These are phyloP conservation scores for Emmelina monodactyla DNA, from an alignment of 2,888 invertebrate species.

Conservation along the genomic window DNA sequence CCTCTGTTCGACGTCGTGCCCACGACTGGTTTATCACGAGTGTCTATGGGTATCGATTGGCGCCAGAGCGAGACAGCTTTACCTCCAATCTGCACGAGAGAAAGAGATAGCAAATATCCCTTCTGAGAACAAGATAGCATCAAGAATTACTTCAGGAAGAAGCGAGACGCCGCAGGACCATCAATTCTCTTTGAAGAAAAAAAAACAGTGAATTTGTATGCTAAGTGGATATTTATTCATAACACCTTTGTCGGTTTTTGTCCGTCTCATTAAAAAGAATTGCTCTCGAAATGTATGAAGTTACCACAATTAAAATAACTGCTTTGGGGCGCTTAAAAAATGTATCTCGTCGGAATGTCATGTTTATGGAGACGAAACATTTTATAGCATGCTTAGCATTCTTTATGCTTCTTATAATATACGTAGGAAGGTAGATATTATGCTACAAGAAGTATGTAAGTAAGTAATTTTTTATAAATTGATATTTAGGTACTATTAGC, in stretches of 20 bases:
- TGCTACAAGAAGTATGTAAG: too few relatives aligned
- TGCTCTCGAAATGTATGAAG: slow-evolving; percentile 30
- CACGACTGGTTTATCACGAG: slow-evolving; percentile 41
- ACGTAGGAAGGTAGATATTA: too few relatives aligned
- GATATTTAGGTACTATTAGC: too few relatives aligned
- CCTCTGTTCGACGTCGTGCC: slow-evolving; percentile 16
- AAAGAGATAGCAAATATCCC: slow-evolving; percentile 27
- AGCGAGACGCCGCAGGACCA: slow-evolving; percentile 47
- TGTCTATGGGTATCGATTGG: slow-evolving; percentile 54
- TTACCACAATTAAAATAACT: too few relatives aligned
- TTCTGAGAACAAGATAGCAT: slow-evolving; percentile 62
- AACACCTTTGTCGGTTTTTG: slow-evolving; percentile 59
- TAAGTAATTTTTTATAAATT: too few relatives aligned
- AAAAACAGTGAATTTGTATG: slow-evolving; percentile 14
- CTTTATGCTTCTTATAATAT: too few relatives aligned
- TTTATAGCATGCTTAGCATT: too few relatives aligned
- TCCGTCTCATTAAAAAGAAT: slow-evolving; percentile 45
- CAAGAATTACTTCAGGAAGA: slow-evolving; percentile 41
- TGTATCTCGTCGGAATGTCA: too few relatives aligned
- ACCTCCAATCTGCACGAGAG: slow-evolving; percentile 7
- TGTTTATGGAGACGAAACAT: too few relatives aligned
- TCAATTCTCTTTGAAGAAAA: slow-evolving; percentile 25
- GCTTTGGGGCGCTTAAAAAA: too few relatives aligned
- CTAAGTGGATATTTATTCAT: slow-evolving; percentile 55
- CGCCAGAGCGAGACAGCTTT: slow-evolving; percentile 27